Percentiles rank a stretch among this genome's conserved stretches.
Evolutionary conservation across 2,888 invertebrate species (phyloP).

Genomic region (Tipula vernalis): DNA sequence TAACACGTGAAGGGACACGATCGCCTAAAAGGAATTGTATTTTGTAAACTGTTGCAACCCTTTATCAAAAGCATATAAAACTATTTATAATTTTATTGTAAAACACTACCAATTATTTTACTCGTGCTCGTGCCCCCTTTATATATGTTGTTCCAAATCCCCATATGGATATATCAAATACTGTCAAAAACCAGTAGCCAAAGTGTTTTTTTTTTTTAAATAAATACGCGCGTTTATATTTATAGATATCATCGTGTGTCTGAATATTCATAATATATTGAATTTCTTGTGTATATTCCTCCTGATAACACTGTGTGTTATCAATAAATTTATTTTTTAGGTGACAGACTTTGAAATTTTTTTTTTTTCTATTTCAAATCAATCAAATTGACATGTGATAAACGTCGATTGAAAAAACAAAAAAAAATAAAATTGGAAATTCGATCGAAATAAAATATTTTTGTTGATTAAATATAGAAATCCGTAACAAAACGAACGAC

Average conservation of each 20-base stretch:
- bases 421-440: neutral
- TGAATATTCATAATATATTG: neutral
- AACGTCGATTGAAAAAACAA: neutral
- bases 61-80: neutral
- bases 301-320: neutral
- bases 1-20: neutral
- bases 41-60: neutral
- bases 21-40: neutral
- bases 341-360: neutral
- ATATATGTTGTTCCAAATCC: neutral
- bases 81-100: neutral
- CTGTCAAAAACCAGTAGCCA: neutral
- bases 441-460: neutral
- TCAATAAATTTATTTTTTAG: neutral
- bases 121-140: neutral
- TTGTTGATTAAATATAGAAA: neutral
- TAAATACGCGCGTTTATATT: neutral
- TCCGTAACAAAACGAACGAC: neutral
- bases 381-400: constrained; percentile 4
- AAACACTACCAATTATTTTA: neutral
- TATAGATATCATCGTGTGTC: neutral
- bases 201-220: neutral
- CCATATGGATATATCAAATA: neutral
- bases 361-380: neutral
- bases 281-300: neutral